Conservation (phyloP, 2,888 invertebrate species). For the Andrena trimmerana region DNA sequence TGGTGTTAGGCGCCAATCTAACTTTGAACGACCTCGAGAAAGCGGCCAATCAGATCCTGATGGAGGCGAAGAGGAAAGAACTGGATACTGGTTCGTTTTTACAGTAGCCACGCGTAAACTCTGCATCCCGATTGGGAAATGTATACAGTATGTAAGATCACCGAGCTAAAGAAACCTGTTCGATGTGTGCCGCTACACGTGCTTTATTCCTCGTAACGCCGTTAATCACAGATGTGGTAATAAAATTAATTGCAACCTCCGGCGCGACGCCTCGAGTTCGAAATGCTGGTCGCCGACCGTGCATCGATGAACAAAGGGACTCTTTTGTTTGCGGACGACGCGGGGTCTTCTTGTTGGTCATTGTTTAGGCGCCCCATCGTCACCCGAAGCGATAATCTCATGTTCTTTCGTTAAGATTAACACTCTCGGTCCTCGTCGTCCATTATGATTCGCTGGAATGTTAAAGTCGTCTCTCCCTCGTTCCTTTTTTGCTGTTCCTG, state of each 20-base stretch:
- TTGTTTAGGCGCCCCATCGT: not conserved
- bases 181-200: not conserved
- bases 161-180: conserved; percentile 7
- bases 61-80: conserved; percentile 87
- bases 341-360: not conserved
- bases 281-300: not conserved
- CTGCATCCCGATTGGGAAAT: not conserved
- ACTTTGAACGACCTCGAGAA: conserved; percentile 86
- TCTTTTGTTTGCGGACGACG: not conserved
- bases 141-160: not conserved
- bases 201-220: not conserved
- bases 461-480: not conserved
- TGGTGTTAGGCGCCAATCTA: conserved; percentile 86
- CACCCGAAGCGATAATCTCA: not conserved
- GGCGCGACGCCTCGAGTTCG: not conserved
- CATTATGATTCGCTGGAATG: not conserved
- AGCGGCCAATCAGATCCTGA: conserved; percentile 87
- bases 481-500: not conserved
- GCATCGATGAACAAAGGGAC: not conserved
- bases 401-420: not conserved
- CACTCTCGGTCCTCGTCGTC: not conserved
- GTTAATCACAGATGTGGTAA: not conserved
- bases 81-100: conserved; percentile 85
- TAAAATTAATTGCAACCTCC: not conserved
- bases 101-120: not conserved